Evolutionary conservation across 2,888 invertebrate genomes (phyloP).

Genomic region (Lepidonotus clava): DNA sequence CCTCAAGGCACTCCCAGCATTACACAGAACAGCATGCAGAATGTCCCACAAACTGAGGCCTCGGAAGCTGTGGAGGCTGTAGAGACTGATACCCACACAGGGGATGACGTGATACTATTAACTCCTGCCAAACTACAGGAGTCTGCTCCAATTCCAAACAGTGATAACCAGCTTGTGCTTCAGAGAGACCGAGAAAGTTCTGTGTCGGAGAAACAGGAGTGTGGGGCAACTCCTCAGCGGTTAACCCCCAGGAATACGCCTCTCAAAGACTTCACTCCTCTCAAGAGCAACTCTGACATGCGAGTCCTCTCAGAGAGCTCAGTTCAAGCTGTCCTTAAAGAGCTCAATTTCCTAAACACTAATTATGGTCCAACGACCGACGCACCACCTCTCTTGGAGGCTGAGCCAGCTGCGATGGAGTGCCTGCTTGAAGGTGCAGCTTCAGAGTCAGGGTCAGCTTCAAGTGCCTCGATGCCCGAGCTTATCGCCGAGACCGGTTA

Average conservation of each 20-base stretch:
- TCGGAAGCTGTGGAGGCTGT: neutral
- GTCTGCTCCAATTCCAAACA: neutral
- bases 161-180: too few relatives aligned
- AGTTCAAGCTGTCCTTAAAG: slow-evolving; percentile 3
- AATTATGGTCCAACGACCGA: neutral
- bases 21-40: too few relatives aligned
- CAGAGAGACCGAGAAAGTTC: too few relatives aligned
- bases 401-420: neutral
- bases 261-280: slow-evolving; percentile 14
- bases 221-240: too few relatives aligned
- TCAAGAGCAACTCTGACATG: neutral
- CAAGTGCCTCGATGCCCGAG: slow-evolving; percentile 1
- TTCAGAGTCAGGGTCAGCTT: neutral
- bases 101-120: neutral
- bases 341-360: slow-evolving; percentile 9
- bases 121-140: neutral
- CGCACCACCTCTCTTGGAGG: neutral
- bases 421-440: neutral
- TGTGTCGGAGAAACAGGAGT: too few relatives aligned
- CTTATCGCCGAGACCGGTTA: neutral
- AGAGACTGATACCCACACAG: too few relatives aligned
- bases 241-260: slow-evolving; percentile 6
- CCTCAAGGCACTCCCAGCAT: too few relatives aligned
- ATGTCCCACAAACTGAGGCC: too few relatives aligned
- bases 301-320: neutral